Percentiles rank a stretch among this genome's conserved stretches.
phyloP scores from a whole-genome alignment of 2,888 invertebrate genomes.

The Ectemnius lituratus region DNA sequence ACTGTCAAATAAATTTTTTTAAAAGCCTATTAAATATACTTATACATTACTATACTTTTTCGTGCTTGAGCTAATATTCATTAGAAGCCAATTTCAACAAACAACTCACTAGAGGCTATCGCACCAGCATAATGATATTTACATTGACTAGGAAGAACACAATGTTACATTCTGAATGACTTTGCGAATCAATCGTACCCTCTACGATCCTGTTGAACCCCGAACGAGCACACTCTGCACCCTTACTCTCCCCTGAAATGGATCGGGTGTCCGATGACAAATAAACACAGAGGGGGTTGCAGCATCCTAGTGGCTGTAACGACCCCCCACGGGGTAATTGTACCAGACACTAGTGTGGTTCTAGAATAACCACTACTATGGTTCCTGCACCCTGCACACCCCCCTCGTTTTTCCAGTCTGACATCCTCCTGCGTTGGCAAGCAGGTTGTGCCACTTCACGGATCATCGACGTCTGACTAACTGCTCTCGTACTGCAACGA shows the following conservation, averaged over 20 bases:
- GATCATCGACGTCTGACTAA: conserved; percentile 57
- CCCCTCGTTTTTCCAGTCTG: not conserved
- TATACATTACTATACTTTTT: too few relatives aligned
- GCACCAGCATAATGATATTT: not conserved
- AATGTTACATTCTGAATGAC: not conserved
- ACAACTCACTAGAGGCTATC: not conserved
- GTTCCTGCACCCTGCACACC: not conserved
- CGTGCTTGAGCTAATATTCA: too few relatives aligned
- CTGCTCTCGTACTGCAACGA: not conserved
- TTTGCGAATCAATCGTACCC: conserved; percentile 4
- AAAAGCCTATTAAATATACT: too few relatives aligned
- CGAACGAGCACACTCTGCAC: not conserved
- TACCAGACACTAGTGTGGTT: conserved; percentile 15
- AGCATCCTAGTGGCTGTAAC: conserved; percentile 46
- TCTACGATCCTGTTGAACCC: not conserved
- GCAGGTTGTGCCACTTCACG: conserved; percentile 60
- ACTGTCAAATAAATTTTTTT: too few relatives aligned
- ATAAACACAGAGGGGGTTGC: conserved; percentile 51
- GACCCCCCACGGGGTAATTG: conserved; percentile 57
- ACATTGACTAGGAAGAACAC: not conserved
- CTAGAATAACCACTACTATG: not conserved
- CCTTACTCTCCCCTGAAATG: conserved; percentile 26
- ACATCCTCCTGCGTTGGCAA: not conserved
- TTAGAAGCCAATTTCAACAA: too few relatives aligned
- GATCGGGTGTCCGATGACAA: conserved; percentile 53